Evolutionary conservation across 1,140 invertebrate species (phyloP), one percentile per base, ranked within the genome.

Genomic region (Penaeus indicus): DNA sequence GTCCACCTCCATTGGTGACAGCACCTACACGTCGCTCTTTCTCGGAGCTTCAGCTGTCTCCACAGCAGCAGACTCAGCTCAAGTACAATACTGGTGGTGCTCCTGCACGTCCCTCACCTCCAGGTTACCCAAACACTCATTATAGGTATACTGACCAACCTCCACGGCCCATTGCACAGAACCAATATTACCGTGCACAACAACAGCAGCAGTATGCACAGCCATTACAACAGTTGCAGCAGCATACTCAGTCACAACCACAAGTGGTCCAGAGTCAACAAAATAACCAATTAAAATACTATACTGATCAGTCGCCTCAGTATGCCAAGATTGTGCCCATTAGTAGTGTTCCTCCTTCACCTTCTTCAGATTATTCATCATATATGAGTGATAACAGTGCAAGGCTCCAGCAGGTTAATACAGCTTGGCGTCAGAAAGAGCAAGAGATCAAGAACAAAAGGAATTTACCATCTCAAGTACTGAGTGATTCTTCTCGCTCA

Each of bases 371-470:
- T 84, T 90, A 90, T 84, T 90, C 89, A 3, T 90, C 89, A 16
- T 90, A 90, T 63, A 78, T 90, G 69, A 90, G 89, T 80, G 89
- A 90, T 42, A 90, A 75, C 32, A 90, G 89, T 64, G 72, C 86
- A 18, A 90, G 64, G 42, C 54, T 90, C 5, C 89, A 85, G n/a
- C 89, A 90, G 27, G 79, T 79, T 38, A 89, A 89, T 47, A 89
- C 88, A 22, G 72, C 75, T 10, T 89, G 88, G 88, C 63, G 83
- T 21, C 82, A 89, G 62, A 84, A 81, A 54, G 88, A 89, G 42
- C 88, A 89, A 38, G 88, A 89, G 67, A 79, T 89, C 94, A 94
- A 91, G 94, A 94, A 92, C 94, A 95, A 90, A 95, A 95, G 81
- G 25, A 88, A 77, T 67, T 54, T 90, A 32, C 60, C 75, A 42